Conservation (phyloP, 2,888 invertebrate species). For the Hymenopus coronatus region DNA sequence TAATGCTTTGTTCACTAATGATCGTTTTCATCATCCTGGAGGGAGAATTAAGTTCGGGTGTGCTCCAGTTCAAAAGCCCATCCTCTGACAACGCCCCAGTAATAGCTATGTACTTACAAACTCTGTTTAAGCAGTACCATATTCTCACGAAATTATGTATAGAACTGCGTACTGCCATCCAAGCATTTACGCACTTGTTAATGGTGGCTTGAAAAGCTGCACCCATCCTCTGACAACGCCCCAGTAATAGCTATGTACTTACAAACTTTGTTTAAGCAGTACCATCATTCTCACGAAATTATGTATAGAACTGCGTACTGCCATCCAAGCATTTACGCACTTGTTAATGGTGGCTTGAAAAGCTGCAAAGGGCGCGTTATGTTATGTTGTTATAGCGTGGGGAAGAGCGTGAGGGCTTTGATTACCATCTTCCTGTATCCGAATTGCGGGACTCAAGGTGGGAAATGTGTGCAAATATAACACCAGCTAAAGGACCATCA, state of each 20-base stretch:
- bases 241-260: background rate
- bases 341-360: background rate
- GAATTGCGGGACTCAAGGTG: background rate
- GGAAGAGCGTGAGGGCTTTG: background rate
- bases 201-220: background rate
- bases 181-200: background rate
- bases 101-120: background rate
- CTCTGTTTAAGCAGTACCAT: constrained; percentile 29
- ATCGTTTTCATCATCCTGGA: no score
- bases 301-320: background rate
- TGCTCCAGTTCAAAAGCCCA: no score
- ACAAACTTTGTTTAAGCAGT: constrained; percentile 29
- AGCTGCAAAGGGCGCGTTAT: background rate
- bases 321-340: background rate
- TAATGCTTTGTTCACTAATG: no score
- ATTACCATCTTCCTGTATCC: background rate
- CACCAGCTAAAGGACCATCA: background rate
- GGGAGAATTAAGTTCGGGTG: no score
- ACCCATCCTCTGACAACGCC: no score
- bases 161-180: background rate
- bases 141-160: no score
- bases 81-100: background rate
- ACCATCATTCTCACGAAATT: no score
- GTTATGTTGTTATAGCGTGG: background rate
- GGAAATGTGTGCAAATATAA: background rate